Percentiles rank a stretch among this genome's conserved stretches.
These are phyloP conservation scores for Danionella dracula DNA, from an alignment of 2,797 vertebrate species.

Conservation along the genomic window DNA sequence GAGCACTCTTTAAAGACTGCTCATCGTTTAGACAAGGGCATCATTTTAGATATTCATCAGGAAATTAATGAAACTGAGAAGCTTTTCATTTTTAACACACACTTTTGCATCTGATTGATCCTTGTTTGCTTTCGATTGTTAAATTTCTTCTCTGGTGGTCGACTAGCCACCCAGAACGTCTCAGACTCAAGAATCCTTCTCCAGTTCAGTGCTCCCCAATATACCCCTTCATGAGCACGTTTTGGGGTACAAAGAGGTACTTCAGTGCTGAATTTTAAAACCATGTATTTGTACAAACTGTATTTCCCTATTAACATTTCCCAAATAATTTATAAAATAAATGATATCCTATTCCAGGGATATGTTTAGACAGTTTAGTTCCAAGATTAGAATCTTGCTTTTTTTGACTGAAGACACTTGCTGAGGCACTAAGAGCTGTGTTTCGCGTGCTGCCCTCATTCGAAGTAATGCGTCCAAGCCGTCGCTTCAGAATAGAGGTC, in stretches of 20 bases:
- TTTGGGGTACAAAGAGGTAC: background rate
- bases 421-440: background rate
- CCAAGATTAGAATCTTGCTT: background rate
- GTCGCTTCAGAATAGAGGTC: conserved; percentile 32
- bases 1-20: no score
- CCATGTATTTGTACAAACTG: no score
- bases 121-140: background rate
- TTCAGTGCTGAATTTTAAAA: no score
- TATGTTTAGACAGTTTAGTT: background rate
- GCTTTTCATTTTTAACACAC: background rate
- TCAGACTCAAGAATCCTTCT: background rate
- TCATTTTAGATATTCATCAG: no score
- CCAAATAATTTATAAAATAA: no score
- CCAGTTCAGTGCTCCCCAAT: background rate
- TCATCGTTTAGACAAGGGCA: no score
- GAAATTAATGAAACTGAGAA: background rate
- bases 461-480: conserved; percentile 24
- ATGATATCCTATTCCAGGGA: no score
- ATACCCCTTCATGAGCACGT: background rate
- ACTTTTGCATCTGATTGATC: background rate
- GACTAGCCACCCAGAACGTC: background rate
- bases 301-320: no score
- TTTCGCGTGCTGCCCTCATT: background rate
- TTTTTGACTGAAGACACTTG: background rate
- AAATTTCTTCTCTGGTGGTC: background rate